These are phyloP conservation scores for Syritta pipiens DNA, from an alignment of 2,888 invertebrate genomes.

Conservation along the genomic window DNA sequence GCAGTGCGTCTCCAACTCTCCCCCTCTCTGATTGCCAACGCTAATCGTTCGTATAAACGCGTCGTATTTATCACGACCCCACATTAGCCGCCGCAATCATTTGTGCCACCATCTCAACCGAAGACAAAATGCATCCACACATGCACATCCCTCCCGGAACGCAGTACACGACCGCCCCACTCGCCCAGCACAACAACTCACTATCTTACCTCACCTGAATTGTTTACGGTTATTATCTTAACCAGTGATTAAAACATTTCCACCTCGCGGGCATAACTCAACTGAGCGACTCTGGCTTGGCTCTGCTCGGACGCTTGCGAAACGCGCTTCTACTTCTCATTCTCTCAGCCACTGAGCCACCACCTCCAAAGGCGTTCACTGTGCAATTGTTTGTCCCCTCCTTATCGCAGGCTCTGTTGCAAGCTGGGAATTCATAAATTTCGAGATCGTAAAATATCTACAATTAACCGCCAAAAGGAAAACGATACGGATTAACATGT, in stretches of 20 bases:
- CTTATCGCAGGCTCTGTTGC: slow-evolving; percentile 21
- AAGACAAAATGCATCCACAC: slow-evolving; percentile 38
- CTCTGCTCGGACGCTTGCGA: neutral
- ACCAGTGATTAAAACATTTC: slow-evolving; percentile 58
- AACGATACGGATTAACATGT: slow-evolving; percentile 65
- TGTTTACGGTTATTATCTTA: slow-evolving; percentile 61
- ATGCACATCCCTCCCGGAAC: slow-evolving; percentile 11
- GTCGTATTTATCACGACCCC: slow-evolving; percentile 24
- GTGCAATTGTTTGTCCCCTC: slow-evolving; percentile 50
- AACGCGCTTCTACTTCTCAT: slow-evolving; percentile 7
- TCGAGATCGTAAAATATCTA: slow-evolving; percentile 60
- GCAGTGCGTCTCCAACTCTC: too few species aligned
- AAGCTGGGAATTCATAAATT: slow-evolving; percentile 55
- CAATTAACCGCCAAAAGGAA: slow-evolving; percentile 66
- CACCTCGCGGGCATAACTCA: slow-evolving; percentile 43
- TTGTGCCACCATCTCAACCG: neutral
- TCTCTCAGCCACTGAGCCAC: neutral
- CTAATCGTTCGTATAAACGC: neutral
- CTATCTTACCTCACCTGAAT: slow-evolving; percentile 45
- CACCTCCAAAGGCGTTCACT: slow-evolving; percentile 50
- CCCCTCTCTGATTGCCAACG: too few species aligned
- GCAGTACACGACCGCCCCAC: neutral
- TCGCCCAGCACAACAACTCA: slow-evolving; percentile 15
- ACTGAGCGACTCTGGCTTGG: neutral
- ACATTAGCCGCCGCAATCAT: slow-evolving; percentile 5